Base-by-base conservation (phyloP, 1,140 invertebrate species). In the Atta cephalotes region DNA sequence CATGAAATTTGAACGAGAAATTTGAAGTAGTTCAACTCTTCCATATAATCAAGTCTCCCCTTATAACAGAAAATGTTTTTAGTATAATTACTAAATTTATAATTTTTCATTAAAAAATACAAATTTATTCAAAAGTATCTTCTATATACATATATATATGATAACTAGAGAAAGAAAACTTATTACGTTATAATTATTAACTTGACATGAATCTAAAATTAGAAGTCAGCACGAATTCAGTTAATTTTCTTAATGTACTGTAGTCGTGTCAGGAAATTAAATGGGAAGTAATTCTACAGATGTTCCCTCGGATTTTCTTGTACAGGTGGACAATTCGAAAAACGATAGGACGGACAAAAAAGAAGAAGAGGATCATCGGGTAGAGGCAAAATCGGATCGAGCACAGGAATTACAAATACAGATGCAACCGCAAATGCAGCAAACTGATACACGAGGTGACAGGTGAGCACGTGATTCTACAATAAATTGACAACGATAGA, bases 391-490 rank as follows among this genome's bases (percentile, higher is more conserved):
- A 58, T 58, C 21, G 51, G 31, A 72, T 18, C 81, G 49, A 77
- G 87, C 49, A 12, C 79, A 91, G 31, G 88, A 85, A 63, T 58
- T 74, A 56, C 81, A 65, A 63, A 78, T 60, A n/a, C 89, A 89
- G 25, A 63, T 81, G 68, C 84, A 89, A 58, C 58, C 80, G 12
- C 89, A 91, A 49, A 31, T 77, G 21, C 82, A 86, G 5, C 53
- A 84, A 1, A 31, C 21, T 7, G 80, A 89, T 80, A 87, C 79
- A 84, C 86, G 70, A 88, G 12, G 25, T 21, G 86, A 88, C 76
- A 91, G 91, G 91, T 92, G 18, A 90, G 89, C 72, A 86, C 66
- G 88, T 65, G 45, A 89, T 87, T 21, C 21, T 45, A 56, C n/a
- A 49, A 45, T 51, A 58, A 72, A 70, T 45, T 9, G 12, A 39